phyloP scores from a whole-genome alignment of 2,888 invertebrate species.

The Capitulum mitella region DNA sequence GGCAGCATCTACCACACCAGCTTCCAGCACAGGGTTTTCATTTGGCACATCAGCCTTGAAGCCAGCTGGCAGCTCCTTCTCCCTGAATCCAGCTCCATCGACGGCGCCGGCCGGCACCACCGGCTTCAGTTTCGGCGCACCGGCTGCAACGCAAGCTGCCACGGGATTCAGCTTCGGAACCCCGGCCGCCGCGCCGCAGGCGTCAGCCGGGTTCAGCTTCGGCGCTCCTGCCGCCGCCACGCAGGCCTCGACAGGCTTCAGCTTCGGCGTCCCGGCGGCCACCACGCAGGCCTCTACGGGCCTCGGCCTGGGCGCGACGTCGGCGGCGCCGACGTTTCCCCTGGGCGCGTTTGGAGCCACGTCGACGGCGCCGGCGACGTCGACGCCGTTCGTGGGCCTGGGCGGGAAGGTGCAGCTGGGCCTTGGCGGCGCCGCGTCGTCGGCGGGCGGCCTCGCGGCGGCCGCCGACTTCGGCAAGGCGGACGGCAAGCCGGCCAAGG shows the following conservation, averaged over 20 bases:
- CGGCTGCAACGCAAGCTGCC: background rate
- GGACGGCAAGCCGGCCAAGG: slow-evolving; percentile 53
- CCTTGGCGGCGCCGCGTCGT: background rate
- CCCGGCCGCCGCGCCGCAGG: background rate
- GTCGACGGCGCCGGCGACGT: background rate
- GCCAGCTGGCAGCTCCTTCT: background rate
- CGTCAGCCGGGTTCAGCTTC: background rate
- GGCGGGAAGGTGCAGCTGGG: slow-evolving; percentile 15
- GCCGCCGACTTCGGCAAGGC: slow-evolving; percentile 34
- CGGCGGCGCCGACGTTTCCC: background rate
- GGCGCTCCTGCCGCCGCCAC: background rate
- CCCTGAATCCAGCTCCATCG: background rate
- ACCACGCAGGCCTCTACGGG: background rate
- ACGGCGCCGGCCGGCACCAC: background rate
- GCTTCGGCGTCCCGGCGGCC: background rate
- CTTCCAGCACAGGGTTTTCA: background rate
- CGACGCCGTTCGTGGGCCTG: background rate
- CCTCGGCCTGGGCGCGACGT: background rate
- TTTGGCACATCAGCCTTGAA: background rate
- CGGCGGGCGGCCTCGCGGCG: background rate
- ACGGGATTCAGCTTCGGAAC: background rate
- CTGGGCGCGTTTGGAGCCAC: background rate
- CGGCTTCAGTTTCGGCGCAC: background rate
- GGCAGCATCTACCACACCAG: background rate
- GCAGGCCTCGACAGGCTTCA: background rate